Conservation (phyloP, 1,140 invertebrate species). For the Phortica variegata region DNA sequence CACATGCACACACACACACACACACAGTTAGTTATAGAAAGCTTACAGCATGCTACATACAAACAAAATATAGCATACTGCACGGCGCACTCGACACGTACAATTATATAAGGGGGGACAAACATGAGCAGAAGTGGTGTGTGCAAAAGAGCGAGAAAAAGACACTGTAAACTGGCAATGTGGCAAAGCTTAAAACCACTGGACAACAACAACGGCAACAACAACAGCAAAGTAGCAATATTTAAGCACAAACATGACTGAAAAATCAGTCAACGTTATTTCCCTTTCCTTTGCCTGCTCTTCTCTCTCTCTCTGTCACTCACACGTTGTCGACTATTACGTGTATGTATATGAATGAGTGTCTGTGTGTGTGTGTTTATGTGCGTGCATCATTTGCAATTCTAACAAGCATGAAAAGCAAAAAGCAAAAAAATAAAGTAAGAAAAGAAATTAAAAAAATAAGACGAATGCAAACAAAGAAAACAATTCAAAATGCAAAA, state of each 20-base stretch:
- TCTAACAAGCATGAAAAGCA: slow-evolving; percentile 13
- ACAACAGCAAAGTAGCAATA: too few relatives aligned
- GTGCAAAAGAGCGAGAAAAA: too few relatives aligned
- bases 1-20: slow-evolving; percentile 21
- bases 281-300: too few relatives aligned
- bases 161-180: too few relatives aligned
- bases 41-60: slow-evolving; percentile 32
- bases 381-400: slow-evolving; percentile 2
- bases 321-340: slow-evolving; percentile 2
- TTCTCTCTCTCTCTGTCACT: neutral
- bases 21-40: slow-evolving; percentile 9
- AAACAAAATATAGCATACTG: slow-evolving; percentile 40
- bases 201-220: too few relatives aligned
- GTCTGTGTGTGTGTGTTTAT: slow-evolving; percentile 22
- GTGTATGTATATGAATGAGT: slow-evolving; percentile 15
- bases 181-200: too few relatives aligned
- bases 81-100: slow-evolving; percentile 47
- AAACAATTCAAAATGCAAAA: slow-evolving; percentile 54
- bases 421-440: slow-evolving; percentile 2
- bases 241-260: too few relatives aligned
- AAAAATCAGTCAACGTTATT: too few relatives aligned
- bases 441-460: slow-evolving; percentile 13
- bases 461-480: too few relatives aligned
- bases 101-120: slow-evolving; percentile 24
- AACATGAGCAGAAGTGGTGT: too few relatives aligned